A percentile compares a stretch with the other conserved stretches of the same genome.
Evolutionary conservation across 2,113 vertebrate species (phyloP).

Genomic region (Ceratotherium simum): DNA sequence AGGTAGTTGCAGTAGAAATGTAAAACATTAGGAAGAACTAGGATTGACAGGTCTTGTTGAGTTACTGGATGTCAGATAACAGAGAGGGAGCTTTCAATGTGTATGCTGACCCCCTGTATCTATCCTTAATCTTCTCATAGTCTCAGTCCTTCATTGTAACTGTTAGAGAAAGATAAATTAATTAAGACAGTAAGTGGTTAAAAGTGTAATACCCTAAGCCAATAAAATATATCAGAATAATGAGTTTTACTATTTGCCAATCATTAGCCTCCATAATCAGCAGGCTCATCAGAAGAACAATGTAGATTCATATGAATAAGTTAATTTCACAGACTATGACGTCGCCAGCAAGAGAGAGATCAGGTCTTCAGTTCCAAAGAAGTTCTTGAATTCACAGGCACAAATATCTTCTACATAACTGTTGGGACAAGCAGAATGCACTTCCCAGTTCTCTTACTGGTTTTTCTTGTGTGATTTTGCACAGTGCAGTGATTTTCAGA

Average conservation of each 20-base stretch:
- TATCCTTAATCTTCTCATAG: neutral
- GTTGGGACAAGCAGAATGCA: neutral
- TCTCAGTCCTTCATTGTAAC: neutral
- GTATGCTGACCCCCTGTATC: neutral
- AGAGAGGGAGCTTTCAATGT: neutral
- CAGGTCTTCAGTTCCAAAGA: neutral
- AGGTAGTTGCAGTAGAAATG: neutral
- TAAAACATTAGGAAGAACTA: neutral
- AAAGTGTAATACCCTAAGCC: neutral
- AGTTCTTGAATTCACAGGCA: neutral
- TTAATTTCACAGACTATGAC: neutral
- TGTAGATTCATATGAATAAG: neutral
- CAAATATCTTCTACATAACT: neutral
- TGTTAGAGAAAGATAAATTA: neutral
- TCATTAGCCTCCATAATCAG: neutral
- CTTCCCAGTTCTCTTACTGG: neutral
- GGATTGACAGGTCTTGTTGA: neutral
- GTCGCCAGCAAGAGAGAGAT: neutral
- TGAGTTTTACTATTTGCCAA: neutral
- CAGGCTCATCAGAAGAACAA: neutral
- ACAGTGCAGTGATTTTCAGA: neutral
- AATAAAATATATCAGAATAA: neutral
- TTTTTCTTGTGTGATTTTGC: neutral
- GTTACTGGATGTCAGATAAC: neutral
- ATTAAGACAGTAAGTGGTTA: neutral